phyloP scores from a whole-genome alignment of 2,797 vertebrate genomes.

The Buphagus erythrorhynchus region DNA sequence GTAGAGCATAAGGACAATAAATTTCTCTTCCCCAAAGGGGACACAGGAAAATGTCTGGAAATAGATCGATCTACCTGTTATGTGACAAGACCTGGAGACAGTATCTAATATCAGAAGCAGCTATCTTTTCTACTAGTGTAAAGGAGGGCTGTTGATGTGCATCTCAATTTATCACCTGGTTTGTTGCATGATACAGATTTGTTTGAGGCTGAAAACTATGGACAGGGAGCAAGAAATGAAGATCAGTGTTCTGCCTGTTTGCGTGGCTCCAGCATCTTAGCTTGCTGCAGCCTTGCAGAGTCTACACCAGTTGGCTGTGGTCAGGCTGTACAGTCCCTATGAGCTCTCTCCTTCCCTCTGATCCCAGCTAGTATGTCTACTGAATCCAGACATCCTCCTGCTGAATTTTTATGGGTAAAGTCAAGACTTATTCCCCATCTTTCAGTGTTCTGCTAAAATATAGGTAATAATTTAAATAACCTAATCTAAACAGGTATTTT shows the following conservation, averaged over 20 bases:
- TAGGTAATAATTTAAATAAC: not conserved
- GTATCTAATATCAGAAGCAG: not conserved
- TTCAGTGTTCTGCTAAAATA: not conserved
- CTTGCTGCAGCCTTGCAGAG: not conserved
- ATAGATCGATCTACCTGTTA: not conserved
- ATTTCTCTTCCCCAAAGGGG: not conserved
- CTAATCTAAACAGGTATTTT: not conserved
- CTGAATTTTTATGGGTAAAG: not conserved
- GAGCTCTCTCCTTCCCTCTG: not conserved
- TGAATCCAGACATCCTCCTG: not conserved
- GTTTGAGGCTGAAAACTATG: not conserved
- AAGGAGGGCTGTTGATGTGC: not conserved
- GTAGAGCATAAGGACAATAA: not conserved
- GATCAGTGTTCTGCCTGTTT: not conserved
- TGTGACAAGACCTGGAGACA: not conserved
- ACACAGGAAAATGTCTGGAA: not conserved
- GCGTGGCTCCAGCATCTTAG: not conserved
- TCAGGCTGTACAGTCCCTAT: not conserved
- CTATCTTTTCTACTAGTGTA: not conserved
- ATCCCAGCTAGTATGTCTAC: not conserved
- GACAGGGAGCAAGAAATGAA: not conserved
- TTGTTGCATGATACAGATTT: not conserved
- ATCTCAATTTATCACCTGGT: not conserved
- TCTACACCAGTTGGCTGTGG: not conserved
- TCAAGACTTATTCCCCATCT: not conserved